Percentiles rank a stretch among this genome's conserved stretches.
Evolutionary conservation across 2,797 vertebrate species (phyloP).

Genomic region (Microctenopoma stevenorrisi): DNA sequence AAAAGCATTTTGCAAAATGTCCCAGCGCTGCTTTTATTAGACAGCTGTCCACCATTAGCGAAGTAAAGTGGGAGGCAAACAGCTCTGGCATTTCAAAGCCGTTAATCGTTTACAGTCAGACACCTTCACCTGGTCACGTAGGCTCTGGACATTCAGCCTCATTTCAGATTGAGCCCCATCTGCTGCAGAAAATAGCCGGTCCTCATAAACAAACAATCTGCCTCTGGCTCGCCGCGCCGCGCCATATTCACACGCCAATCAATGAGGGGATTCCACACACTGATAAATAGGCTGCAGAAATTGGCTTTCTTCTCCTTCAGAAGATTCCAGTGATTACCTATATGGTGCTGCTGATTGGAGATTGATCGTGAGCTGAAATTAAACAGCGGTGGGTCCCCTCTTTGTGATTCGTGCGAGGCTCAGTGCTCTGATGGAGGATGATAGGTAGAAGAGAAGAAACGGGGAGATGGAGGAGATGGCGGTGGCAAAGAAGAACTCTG

Average conservation of each 20-base stretch:
- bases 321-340: constrained; percentile 76
- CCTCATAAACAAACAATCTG: constrained; percentile 71
- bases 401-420: constrained; percentile 64
- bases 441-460: constrained; percentile 20
- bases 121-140: constrained; percentile 21
- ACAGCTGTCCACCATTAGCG: not conserved
- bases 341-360: constrained; percentile 74
- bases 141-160: constrained; percentile 19
- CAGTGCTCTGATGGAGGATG: constrained; percentile 52
- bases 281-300: constrained; percentile 65
- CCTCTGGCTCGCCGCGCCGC: constrained; percentile 6
- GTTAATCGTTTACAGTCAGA: constrained; percentile 29
- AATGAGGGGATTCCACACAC: constrained; percentile 72
- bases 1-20: constrained; percentile 36
- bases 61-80: not conserved
- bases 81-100: constrained; percentile 17
- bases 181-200: constrained; percentile 63
- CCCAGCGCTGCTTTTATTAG: constrained; percentile 49
- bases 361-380: constrained; percentile 79
- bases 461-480: constrained; percentile 5
- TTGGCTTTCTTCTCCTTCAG: constrained; percentile 73
- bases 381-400: constrained; percentile 60
- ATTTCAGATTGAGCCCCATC: constrained; percentile 58
- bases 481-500: constrained; percentile 24
- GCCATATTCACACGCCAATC: constrained; percentile 71